phyloP scores from a whole-genome alignment of 2,888 invertebrate genomes.

The Drosophila kambysellisi region DNA sequence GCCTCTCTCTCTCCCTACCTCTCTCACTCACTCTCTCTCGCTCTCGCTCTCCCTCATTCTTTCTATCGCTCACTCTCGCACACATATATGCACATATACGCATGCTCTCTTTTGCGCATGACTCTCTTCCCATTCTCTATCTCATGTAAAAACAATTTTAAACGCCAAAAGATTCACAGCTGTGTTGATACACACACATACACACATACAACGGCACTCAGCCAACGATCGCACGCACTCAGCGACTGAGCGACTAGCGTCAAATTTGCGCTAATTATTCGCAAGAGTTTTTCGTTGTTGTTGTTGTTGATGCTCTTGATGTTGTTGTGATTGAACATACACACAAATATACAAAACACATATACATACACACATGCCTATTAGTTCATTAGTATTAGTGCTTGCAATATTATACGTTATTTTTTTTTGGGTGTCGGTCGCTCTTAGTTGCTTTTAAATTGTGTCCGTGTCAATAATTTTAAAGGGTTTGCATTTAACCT shows the following conservation, averaged over 20 bases:
- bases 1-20: conserved; percentile 1
- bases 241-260: conserved; percentile 61
- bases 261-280: conserved; percentile 79
- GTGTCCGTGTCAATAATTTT: conserved; percentile 27
- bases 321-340: neutral
- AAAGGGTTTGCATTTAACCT: conserved; percentile 62
- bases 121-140: conserved; percentile 15
- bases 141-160: conserved; percentile 59
- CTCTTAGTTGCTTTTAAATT: conserved; percentile 48
- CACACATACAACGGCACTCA: conserved; percentile 31
- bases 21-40: neutral
- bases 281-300: conserved; percentile 59
- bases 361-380: conserved; percentile 3
- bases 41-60: conserved; percentile 16
- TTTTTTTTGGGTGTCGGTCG: neutral
- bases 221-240: conserved; percentile 65
- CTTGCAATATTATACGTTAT: neutral
- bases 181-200: conserved; percentile 55
- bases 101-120: conserved; percentile 14
- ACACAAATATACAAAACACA: neutral
- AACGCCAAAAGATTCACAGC: conserved; percentile 58
- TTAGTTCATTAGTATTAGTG: neutral
- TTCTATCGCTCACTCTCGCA: too few species aligned
- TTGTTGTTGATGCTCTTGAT: neutral
- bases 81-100: neutral